Evolutionary conservation across 2,888 invertebrate species (phyloP).

Genomic region (Sarcophaga carnaria): DNA sequence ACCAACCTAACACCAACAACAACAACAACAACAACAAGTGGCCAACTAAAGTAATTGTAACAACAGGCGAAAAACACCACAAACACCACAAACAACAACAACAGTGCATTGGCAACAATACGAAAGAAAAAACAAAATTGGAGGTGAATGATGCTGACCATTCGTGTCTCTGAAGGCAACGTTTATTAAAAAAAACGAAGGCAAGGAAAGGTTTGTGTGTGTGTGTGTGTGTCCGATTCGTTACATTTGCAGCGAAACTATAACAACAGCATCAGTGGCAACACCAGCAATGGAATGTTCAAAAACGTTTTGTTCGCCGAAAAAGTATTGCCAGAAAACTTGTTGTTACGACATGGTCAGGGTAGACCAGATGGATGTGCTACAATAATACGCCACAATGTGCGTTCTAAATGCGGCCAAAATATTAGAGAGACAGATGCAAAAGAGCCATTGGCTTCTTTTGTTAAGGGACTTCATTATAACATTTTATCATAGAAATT

Average conservation of each 20-base stretch:
- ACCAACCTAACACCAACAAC: background rate
- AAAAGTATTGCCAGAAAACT: too few relatives aligned
- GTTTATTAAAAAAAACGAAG: background rate
- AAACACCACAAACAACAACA: constrained; percentile 18
- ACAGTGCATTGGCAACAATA: background rate
- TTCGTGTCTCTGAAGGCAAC: constrained; percentile 37
- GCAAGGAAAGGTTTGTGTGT: background rate
- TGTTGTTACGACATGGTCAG: constrained; percentile 17
- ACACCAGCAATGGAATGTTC: too few relatives aligned
- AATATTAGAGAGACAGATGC: too few relatives aligned
- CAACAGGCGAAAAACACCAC: background rate
- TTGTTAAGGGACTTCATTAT: too few relatives aligned
- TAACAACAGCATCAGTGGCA: background rate
- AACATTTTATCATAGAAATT: too few relatives aligned
- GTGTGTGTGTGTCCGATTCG: background rate
- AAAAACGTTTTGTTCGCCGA: too few relatives aligned
- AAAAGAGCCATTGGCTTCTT: too few relatives aligned
- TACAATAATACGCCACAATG: too few relatives aligned
- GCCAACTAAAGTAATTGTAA: constrained; percentile 45
- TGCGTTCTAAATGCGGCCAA: too few relatives aligned
- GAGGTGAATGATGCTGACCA: constrained; percentile 14
- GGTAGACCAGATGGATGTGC: background rate
- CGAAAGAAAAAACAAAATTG: background rate
- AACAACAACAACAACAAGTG: constrained; percentile 57
- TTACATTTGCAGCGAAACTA: background rate